A percentile compares a stretch with the other conserved stretches of the same genome.
These are phyloP conservation scores for Drosophila lacteicornis DNA, from an alignment of 1,140 invertebrate genomes.

Conservation along the genomic window DNA sequence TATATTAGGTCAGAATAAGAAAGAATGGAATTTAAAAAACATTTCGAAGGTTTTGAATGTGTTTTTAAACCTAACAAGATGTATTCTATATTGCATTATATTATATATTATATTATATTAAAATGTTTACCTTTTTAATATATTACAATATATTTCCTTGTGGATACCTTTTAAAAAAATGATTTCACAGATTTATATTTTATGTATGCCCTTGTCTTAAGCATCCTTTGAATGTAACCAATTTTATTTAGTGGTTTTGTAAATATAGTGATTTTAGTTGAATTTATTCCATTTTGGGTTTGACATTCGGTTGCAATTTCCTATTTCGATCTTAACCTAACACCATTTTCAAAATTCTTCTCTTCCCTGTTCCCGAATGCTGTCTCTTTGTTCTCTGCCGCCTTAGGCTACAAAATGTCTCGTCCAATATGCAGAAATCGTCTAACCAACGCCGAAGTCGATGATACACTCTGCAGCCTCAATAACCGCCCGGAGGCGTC, in stretches of 20 bases:
- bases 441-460: slow-evolving; percentile 90
- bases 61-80: no score
- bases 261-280: slow-evolving; percentile 41
- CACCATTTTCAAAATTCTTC: slow-evolving; percentile 11
- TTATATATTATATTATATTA: no score
- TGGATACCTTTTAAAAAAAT: not conserved
- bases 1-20: no score
- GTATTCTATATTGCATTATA: no score
- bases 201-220: no score
- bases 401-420: slow-evolving; percentile 93
- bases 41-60: not conserved
- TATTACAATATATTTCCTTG: no score
- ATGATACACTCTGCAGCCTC: slow-evolving; percentile 91
- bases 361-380: slow-evolving; percentile 11
- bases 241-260: slow-evolving; percentile 61
- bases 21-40: not conserved
- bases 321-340: slow-evolving; percentile 44
- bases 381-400: slow-evolving; percentile 16
- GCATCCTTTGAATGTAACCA: not conserved
- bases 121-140: no score
- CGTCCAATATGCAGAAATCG: slow-evolving; percentile 91
- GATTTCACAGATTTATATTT: not conserved
- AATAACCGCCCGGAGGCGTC: slow-evolving; percentile 90
- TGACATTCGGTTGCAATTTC: slow-evolving; percentile 43
- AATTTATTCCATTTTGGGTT: no score